These are phyloP conservation scores for Lamellibrachia luymesi DNA, from an alignment of 1,140 invertebrate species.

Conservation along the genomic window DNA sequence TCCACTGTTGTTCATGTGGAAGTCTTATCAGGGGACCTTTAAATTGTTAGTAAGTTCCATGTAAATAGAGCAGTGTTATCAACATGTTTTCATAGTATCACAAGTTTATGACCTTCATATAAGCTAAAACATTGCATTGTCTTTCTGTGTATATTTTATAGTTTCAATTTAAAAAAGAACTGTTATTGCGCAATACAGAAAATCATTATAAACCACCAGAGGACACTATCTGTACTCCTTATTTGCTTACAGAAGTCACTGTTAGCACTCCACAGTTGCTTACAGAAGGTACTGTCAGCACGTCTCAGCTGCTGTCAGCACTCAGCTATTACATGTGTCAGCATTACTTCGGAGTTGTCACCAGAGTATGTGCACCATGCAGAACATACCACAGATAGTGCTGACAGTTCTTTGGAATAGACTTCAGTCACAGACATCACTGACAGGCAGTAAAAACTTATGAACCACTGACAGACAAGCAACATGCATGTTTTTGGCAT, in stretches of 20 bases:
- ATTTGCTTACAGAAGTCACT: not conserved
- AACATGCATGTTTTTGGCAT: not conserved
- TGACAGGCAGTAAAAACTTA: not conserved
- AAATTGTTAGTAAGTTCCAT: not conserved
- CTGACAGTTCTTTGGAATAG: not conserved
- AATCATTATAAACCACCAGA: not conserved
- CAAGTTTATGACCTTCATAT: too few relatives aligned
- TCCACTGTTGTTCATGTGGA: not conserved
- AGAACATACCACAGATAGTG: not conserved
- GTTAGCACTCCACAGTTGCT: not conserved
- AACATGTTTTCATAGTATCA: too few relatives aligned
- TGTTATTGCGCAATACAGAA: not conserved
- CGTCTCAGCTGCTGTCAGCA: too few relatives aligned
- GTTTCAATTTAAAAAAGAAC: not conserved
- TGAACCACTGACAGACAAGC: not conserved
- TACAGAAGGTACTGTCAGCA: too few relatives aligned
- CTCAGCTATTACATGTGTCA: too few relatives aligned
- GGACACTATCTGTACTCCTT: not conserved
- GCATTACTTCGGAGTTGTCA: too few relatives aligned
- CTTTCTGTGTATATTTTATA: not conserved
- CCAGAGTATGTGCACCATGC: not conserved
- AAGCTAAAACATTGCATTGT: not conserved
- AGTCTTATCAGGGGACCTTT: not conserved
- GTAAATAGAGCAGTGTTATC: too few relatives aligned
- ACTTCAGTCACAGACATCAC: not conserved